phyloP scores from a whole-genome alignment of 2,113 vertebrate genomes.

The Tachysurus fulvidraco region DNA sequence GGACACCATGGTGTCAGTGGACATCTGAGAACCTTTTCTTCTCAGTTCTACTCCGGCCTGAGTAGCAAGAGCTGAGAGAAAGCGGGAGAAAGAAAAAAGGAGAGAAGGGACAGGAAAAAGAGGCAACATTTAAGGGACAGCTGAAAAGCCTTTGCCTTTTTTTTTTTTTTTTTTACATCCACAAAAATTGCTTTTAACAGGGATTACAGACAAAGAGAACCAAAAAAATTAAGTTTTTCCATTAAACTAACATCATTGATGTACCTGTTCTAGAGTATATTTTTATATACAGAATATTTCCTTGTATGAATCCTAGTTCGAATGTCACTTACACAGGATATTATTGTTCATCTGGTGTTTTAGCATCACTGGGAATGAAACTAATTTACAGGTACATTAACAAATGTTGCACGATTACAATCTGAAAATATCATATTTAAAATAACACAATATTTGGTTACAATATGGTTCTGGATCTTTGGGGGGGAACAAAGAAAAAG shows the following conservation, averaged over 20 bases:
- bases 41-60: constrained; percentile 85
- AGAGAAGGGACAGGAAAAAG: constrained; percentile 18
- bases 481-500: neutral
- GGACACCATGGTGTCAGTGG: constrained; percentile 85
- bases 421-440: neutral
- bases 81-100: neutral
- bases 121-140: constrained; percentile 16
- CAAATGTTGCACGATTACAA: neutral
- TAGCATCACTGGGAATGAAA: neutral
- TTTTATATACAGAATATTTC: neutral
- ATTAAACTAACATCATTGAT: constrained; percentile 3
- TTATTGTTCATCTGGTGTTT: neutral
- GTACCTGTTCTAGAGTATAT: neutral
- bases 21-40: constrained; percentile 87
- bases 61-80: constrained; percentile 79
- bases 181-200: constrained; percentile 22
- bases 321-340: neutral
- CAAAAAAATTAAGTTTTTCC: neutral
- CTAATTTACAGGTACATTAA: neutral
- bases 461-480: constrained; percentile 14
- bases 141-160: too few species aligned
- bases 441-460: neutral
- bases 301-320: neutral
- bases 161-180: neutral
- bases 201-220: constrained; percentile 52